Evolutionary conservation across 30 jellyfish, hydroid and myxozoan genomes (phyloP).

Genomic region (Aurelia sp.): DNA sequence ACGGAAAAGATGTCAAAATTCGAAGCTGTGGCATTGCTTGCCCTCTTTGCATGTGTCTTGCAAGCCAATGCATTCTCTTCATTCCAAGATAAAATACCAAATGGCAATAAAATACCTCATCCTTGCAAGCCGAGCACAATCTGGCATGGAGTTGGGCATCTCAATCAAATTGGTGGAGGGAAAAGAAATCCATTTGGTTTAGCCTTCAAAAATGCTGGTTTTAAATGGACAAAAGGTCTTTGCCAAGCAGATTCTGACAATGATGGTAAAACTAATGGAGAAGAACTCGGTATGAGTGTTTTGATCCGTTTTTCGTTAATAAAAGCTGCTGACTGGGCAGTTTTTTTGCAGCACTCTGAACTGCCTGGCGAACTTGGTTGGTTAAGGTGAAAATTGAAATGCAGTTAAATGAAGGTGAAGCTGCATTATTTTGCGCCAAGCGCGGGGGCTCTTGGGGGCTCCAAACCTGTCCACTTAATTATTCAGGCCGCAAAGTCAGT

Average conservation of each 20-base stretch:
- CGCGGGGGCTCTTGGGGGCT: too few relatives aligned
- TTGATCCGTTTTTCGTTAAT: too few relatives aligned
- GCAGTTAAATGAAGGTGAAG: too few relatives aligned
- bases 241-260: constrained; percentile 73
- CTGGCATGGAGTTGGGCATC: constrained; percentile 78
- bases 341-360: too few relatives aligned
- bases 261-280: constrained; percentile 76
- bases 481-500: too few relatives aligned
- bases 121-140: constrained; percentile 65
- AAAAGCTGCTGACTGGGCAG: too few relatives aligned
- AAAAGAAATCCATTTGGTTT: constrained; percentile 72
- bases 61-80: constrained; percentile 1
- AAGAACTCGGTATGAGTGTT: constrained; percentile 48
- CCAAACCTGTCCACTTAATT: too few relatives aligned
- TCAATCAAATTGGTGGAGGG: constrained; percentile 65
- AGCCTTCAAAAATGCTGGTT: constrained; percentile 59
- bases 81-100: constrained; percentile 54
- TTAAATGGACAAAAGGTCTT: constrained; percentile 59
- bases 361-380: too few relatives aligned
- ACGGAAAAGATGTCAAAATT: background rate
- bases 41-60: background rate
- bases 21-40: background rate
- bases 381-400: too few relatives aligned
- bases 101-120: constrained; percentile 66
- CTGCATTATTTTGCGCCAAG: too few relatives aligned